Percentiles rank a stretch among this genome's conserved stretches.
Evolutionary conservation across 2,888 invertebrate species (phyloP).

Genomic region (Bellardia pandia): DNA sequence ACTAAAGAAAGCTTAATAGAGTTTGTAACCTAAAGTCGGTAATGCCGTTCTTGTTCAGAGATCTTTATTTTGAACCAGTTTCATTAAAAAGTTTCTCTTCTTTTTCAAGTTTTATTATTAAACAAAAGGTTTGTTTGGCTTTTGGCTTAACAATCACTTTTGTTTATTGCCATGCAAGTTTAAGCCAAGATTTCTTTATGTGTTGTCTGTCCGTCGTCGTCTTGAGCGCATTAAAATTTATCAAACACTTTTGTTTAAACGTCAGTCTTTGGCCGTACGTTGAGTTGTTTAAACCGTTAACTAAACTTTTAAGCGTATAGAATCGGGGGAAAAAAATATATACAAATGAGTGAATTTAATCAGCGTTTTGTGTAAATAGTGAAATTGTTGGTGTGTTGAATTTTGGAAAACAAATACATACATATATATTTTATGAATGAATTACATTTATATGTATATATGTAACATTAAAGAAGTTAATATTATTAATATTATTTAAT

Average conservation of each 20-base stretch:
- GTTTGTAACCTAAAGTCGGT: constrained; percentile 52
- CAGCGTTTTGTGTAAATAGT: constrained; percentile 22
- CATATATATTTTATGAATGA: no score
- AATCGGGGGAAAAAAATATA: background rate
- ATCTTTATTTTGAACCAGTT: constrained; percentile 62
- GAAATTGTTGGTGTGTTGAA: constrained; percentile 37
- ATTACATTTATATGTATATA: no score
- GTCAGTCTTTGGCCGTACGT: constrained; percentile 68
- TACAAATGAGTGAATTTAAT: constrained; percentile 28
- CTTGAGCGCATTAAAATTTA: constrained; percentile 58
- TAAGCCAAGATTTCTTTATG: constrained; percentile 54
- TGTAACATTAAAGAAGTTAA: no score
- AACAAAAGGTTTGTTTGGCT: constrained; percentile 33
- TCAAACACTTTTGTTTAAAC: constrained; percentile 62
- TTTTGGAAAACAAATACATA: background rate
- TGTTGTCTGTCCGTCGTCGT: constrained; percentile 14
- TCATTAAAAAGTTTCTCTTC: constrained; percentile 51
- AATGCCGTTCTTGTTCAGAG: constrained; percentile 49
- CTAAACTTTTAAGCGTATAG: constrained; percentile 7
- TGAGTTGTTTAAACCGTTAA: constrained; percentile 61
- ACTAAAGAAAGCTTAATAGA: background rate
- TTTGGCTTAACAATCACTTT: constrained; percentile 64
- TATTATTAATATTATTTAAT: no score
- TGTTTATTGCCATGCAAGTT: constrained; percentile 61
- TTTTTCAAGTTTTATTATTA: constrained; percentile 15